A percentile compares a stretch with the other conserved stretches of the same genome.
Conservation (phyloP, 37 sponge, comb jelly and placozoan species). For the Halisarca cf. caerulea region DNA sequence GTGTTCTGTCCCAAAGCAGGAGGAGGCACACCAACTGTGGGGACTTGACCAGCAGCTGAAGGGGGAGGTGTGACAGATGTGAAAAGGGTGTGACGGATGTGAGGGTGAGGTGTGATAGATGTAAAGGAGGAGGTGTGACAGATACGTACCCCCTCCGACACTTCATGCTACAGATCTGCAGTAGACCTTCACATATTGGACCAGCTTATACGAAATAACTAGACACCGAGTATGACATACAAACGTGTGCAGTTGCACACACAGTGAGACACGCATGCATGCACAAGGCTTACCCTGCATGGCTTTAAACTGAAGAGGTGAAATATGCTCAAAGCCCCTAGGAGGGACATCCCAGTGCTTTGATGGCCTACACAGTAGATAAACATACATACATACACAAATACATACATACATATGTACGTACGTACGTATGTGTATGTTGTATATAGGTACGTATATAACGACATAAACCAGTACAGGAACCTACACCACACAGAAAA, state of each 20-base stretch:
- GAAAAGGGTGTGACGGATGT: neutral
- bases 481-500: too few relatives aligned
- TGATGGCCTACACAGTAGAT: slow-evolving; percentile 64
- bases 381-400: slow-evolving; percentile 1
- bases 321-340: slow-evolving; percentile 96
- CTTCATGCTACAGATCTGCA: too few relatives aligned
- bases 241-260: too few relatives aligned
- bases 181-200: too few relatives aligned
- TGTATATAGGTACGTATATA: too few relatives aligned
- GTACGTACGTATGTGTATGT: too few relatives aligned
- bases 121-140: neutral
- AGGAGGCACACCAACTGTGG: slow-evolving; percentile 86
- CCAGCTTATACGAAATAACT: too few relatives aligned
- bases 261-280: too few relatives aligned
- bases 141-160: neutral
- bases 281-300: slow-evolving; percentile 95
- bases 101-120: neutral
- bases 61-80: neutral
- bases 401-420: neutral
- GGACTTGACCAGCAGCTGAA: slow-evolving; percentile 94
- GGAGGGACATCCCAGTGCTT: slow-evolving; percentile 97
- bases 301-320: slow-evolving; percentile 99
- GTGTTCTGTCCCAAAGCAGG: slow-evolving; percentile 84
- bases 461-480: too few relatives aligned
- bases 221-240: too few relatives aligned